A percentile compares a stretch with the other conserved stretches of the same genome.
These are phyloP conservation scores for Dendrolimus punctatus DNA, from an alignment of 1,140 invertebrate species.

Conservation along the genomic window DNA sequence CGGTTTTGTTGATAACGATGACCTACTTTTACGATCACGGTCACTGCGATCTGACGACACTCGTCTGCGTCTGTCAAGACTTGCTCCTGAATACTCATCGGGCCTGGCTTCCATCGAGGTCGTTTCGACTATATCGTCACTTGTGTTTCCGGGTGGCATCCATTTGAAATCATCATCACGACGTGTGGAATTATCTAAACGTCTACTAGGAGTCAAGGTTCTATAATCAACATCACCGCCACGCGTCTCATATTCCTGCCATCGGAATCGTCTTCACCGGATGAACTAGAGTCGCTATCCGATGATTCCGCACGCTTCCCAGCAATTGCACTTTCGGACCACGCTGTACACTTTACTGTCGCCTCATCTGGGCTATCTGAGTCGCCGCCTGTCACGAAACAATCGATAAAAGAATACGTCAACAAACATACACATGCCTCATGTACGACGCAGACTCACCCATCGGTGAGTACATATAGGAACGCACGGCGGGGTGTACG, in stretches of 20 bases:
- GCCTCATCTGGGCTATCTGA: slow-evolving; percentile 66
- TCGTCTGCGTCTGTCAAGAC: slow-evolving; percentile 69
- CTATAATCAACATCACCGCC: slow-evolving; percentile 43
- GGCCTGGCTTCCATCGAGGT: slow-evolving; percentile 31
- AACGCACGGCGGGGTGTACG: slow-evolving; percentile 64
- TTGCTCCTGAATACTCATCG: slow-evolving; percentile 58
- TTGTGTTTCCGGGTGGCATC: slow-evolving; percentile 61
- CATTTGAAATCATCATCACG: slow-evolving; percentile 76
- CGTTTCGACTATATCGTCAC: slow-evolving; percentile 48
- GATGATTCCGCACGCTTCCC: slow-evolving; percentile 42
- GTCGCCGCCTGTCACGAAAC: slow-evolving; percentile 65
- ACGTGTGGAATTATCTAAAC: slow-evolving; percentile 64
- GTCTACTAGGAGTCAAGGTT: slow-evolving; percentile 51
- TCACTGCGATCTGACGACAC: slow-evolving; percentile 44
- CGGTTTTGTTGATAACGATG: slow-evolving; percentile 67
- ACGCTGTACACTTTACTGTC: slow-evolving; percentile 60
- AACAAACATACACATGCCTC: slow-evolving; percentile 27
- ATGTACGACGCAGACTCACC: slow-evolving; percentile 53
- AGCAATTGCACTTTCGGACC: slow-evolving; percentile 44
- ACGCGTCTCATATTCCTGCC: slow-evolving; percentile 41
- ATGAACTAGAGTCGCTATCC: slow-evolving; percentile 52
- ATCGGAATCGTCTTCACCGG: slow-evolving; percentile 55
- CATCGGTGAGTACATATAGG: slow-evolving; percentile 69
- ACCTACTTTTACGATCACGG: slow-evolving; percentile 73
- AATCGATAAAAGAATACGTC: slow-evolving; percentile 28